A percentile compares a stretch with the other conserved stretches of the same genome.
Evolutionary conservation across 2,888 invertebrate genomes (phyloP).

Genomic region (Drosophila limbata): DNA sequence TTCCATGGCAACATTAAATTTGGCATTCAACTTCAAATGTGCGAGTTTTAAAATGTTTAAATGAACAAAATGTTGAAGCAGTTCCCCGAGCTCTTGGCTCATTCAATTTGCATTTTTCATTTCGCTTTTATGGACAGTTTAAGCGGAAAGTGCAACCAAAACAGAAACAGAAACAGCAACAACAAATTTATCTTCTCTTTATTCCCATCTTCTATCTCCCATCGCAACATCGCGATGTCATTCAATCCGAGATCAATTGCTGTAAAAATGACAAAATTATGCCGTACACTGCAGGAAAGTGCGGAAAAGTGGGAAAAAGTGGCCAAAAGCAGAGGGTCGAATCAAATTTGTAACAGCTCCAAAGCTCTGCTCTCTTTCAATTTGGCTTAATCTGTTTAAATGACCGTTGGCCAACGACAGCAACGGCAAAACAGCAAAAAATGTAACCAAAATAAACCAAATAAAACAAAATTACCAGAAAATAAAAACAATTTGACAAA

Average conservation of each 20-base stretch:
- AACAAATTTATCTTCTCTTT: conserved; percentile 36
- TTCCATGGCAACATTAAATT: conserved; percentile 47
- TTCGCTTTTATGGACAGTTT: conserved; percentile 66
- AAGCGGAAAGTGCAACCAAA: conserved; percentile 49
- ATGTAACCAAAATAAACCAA: conserved; percentile 15
- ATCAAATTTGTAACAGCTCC: conserved; percentile 58
- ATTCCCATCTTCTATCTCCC: neutral
- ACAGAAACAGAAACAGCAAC: conserved; percentile 9
- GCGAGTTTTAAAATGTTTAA: conserved; percentile 39
- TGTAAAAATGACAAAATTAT: conserved; percentile 80
- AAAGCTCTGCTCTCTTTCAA: conserved; percentile 62
- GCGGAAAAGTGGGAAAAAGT: conserved; percentile 1
- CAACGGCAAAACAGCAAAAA: conserved; percentile 2
- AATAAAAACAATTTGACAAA: conserved; percentile 63
- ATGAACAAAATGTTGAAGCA: conserved; percentile 31
- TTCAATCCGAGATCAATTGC: conserved; percentile 79
- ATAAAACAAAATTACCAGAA: conserved; percentile 44
- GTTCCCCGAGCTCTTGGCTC: conserved; percentile 13
- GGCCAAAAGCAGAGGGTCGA: conserved; percentile 32
- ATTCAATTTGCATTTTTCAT: conserved; percentile 76
- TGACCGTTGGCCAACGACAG: conserved; percentile 45
- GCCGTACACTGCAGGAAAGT: conserved; percentile 28
- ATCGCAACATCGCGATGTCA: conserved; percentile 51
- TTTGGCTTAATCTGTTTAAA: conserved; percentile 74
- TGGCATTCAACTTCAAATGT: conserved; percentile 37